Evolutionary conservation across 2,888 invertebrate species (phyloP).

Genomic region (Nebria salina): DNA sequence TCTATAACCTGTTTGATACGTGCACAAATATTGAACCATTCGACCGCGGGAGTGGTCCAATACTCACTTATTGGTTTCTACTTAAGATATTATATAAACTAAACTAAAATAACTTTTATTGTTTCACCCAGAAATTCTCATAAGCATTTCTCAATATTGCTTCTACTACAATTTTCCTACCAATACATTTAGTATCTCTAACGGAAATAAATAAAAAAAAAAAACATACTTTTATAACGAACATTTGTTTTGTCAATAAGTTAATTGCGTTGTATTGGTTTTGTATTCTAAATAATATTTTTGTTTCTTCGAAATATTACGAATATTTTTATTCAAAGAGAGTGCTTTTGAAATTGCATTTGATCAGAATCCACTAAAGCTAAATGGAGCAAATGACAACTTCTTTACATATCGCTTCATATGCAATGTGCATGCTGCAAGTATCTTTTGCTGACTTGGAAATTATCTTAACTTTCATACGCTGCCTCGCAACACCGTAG

Average conservation of each 20-base stretch:
- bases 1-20: conserved; percentile 16
- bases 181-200: too few relatives aligned
- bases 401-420: not conserved
- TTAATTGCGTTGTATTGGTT: not conserved
- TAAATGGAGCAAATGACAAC: not conserved
- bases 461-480: not conserved
- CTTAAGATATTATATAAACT: not conserved
- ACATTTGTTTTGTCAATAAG: too few relatives aligned
- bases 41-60: conserved; percentile 22
- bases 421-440: not conserved
- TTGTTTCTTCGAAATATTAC: not conserved
- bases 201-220: too few relatives aligned
- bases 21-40: conserved; percentile 32
- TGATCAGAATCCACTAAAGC: not conserved
- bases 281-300: not conserved
- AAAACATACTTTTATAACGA: too few relatives aligned
- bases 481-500: not conserved
- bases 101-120: not conserved
- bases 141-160: not conserved
- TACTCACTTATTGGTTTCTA: conserved; percentile 16
- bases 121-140: not conserved
- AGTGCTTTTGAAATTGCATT: not conserved
- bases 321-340: not conserved
- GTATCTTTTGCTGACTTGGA: not conserved
- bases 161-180: too few relatives aligned